These are phyloP conservation scores for Apostichopus parvimensis DNA, from an alignment of 35 echinoderm and acorn worm species.

Conservation along the genomic window DNA sequence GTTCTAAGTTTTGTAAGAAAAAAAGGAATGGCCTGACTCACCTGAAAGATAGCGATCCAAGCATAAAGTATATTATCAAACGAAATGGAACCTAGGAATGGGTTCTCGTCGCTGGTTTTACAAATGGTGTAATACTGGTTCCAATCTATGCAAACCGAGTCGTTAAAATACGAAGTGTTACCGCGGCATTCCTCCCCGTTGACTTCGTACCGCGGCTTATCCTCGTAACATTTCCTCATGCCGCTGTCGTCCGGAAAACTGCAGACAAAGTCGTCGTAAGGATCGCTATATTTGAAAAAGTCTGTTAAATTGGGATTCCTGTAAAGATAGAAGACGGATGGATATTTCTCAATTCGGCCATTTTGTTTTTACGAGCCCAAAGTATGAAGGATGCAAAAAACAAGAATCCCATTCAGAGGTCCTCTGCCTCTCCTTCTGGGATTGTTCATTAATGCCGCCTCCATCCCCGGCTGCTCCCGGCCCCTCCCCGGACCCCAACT, in stretches of 20 bases:
- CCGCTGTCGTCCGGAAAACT: constrained; percentile 64
- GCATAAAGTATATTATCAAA: constrained; percentile 99
- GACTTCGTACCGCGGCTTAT: constrained; percentile 48
- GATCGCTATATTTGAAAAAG: constrained; percentile 53
- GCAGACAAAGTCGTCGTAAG: constrained; percentile 75
- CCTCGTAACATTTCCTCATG: constrained; percentile 56
- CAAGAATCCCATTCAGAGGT: too few species aligned
- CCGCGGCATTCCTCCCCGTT: constrained; percentile 58
- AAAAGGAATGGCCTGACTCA: constrained; percentile 20
- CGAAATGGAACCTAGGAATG: constrained; percentile 90
- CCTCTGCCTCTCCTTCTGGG: too few species aligned
- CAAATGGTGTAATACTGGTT: constrained; percentile 97
- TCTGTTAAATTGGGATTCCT: constrained; percentile 61
- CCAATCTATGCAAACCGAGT: constrained; percentile 77
- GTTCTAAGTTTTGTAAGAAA: too few species aligned
- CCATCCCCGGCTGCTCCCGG: too few species aligned
- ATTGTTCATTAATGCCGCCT: too few species aligned
- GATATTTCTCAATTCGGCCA: too few species aligned
- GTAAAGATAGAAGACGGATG: constrained; percentile 10
- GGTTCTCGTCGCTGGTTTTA: constrained; percentile 69
- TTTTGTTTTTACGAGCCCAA: too few species aligned
- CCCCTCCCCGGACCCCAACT: too few species aligned
- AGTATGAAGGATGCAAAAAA: too few species aligned
- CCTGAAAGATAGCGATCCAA: constrained; percentile 99
- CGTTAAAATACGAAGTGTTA: background rate